Evolutionary conservation across 2,113 vertebrate genomes (phyloP).

Genomic region (Sceloporus undulatus): DNA sequence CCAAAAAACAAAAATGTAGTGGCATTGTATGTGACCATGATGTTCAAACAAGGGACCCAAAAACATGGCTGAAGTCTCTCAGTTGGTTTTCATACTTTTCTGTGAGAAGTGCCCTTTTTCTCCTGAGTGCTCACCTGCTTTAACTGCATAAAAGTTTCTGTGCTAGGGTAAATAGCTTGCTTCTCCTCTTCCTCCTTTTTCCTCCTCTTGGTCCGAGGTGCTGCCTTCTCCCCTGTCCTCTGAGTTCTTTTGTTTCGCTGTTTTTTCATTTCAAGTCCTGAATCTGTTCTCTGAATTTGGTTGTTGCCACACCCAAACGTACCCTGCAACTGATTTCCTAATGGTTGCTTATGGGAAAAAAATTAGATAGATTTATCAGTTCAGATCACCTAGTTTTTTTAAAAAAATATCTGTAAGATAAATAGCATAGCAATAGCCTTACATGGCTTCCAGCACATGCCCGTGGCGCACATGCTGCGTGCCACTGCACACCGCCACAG

Average conservation of each 20-base stretch:
- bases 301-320: slow-evolving; percentile 77
- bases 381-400: not conserved
- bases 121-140: slow-evolving; percentile 84
- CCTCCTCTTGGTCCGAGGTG: slow-evolving; percentile 89
- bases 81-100: not conserved
- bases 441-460: no score
- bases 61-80: not conserved
- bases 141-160: slow-evolving; percentile 85
- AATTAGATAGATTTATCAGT: slow-evolving; percentile 32
- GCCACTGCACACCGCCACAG: no score
- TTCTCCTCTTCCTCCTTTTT: slow-evolving; percentile 93
- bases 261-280: slow-evolving; percentile 88
- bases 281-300: slow-evolving; percentile 78
- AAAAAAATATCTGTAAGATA: no score
- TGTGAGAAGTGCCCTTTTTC: not conserved
- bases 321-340: slow-evolving; percentile 76
- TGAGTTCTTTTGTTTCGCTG: slow-evolving; percentile 86
- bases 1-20: not conserved
- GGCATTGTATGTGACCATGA: not conserved
- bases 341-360: slow-evolving; percentile 75
- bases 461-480: no score
- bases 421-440: no score
- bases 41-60: not conserved
- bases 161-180: slow-evolving; percentile 77
- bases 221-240: slow-evolving; percentile 82